These are phyloP conservation scores for Muscina levida DNA, from an alignment of 2,888 invertebrate genomes.

Conservation along the genomic window DNA sequence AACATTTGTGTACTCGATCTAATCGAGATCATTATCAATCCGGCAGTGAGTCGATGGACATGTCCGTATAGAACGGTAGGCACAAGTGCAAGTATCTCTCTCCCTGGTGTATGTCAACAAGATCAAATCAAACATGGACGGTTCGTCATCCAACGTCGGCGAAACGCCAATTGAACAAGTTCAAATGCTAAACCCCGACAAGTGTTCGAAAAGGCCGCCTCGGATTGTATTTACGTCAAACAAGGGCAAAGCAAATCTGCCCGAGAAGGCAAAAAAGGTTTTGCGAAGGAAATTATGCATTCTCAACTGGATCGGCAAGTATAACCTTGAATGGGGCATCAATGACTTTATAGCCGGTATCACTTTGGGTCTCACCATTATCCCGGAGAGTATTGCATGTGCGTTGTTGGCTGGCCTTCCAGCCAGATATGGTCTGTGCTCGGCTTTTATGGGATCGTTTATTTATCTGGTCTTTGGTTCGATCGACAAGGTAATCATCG, in stretches of 20 bases:
- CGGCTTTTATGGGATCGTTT: conserved; percentile 93
- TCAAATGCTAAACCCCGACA: conserved; percentile 37
- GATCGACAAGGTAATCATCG: conserved; percentile 88
- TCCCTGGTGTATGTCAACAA: neutral
- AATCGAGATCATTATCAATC: conserved; percentile 22
- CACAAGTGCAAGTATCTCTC: neutral
- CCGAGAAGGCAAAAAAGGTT: conserved; percentile 58
- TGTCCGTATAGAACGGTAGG: neutral
- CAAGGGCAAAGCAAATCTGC: conserved; percentile 25
- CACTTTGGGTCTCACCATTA: conserved; percentile 93
- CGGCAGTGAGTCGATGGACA: neutral
- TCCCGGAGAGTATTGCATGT: conserved; percentile 97
- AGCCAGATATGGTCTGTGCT: conserved; percentile 95
- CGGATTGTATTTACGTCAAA: conserved; percentile 54
- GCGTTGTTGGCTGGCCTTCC: conserved; percentile 91
- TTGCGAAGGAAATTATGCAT: conserved; percentile 69
- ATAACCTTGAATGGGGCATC: conserved; percentile 80
- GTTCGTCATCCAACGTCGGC: no score
- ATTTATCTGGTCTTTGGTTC: conserved; percentile 93
- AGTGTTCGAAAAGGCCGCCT: conserved; percentile 45
- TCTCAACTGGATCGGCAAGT: conserved; percentile 76
- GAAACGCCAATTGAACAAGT: conserved; percentile 37
- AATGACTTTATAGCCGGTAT: conserved; percentile 93
- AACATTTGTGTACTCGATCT: neutral
- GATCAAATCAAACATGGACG: neutral